A percentile compares a stretch with the other conserved stretches of the same genome.
phyloP scores from a whole-genome alignment of 2,113 vertebrate species.

The Uria lomvia region DNA sequence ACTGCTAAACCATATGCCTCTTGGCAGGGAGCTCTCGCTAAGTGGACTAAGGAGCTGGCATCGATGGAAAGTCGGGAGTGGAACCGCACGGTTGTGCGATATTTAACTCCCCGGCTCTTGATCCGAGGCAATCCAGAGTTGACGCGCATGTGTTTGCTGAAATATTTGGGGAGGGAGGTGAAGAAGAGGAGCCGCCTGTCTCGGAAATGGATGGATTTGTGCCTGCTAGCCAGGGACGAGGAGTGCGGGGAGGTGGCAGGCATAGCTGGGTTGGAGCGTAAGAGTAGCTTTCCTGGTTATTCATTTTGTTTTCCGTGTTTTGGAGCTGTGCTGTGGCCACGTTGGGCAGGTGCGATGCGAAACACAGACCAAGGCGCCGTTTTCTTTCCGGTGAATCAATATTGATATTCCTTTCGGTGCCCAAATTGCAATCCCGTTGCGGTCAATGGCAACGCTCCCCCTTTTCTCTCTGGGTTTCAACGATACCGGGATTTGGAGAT shows the following conservation, averaged over 20 bases:
- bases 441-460: neutral
- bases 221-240: neutral
- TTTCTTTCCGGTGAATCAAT: neutral
- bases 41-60: neutral
- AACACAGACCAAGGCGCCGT: neutral
- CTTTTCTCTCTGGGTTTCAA: neutral
- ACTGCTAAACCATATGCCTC: neutral
- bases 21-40: neutral
- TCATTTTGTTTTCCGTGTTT: neutral
- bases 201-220: neutral
- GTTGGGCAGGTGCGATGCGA: neutral
- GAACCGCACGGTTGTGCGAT: fast-evolving
- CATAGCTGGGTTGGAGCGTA: neutral
- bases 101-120: neutral
- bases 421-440: fast-evolving
- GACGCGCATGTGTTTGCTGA: fast-evolving
- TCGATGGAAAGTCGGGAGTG: neutral
- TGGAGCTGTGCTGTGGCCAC: neutral
- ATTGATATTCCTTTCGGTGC: neutral
- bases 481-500: neutral
- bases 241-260: neutral
- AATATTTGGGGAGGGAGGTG: neutral
- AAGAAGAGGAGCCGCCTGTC: neutral
- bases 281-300: neutral
- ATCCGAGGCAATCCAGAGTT: too few relatives aligned